Evolutionary conservation across 92 coral and sea anemone species (phyloP), one percentile per base, ranked within the genome.

Genomic region (Diadumene lineata): DNA sequence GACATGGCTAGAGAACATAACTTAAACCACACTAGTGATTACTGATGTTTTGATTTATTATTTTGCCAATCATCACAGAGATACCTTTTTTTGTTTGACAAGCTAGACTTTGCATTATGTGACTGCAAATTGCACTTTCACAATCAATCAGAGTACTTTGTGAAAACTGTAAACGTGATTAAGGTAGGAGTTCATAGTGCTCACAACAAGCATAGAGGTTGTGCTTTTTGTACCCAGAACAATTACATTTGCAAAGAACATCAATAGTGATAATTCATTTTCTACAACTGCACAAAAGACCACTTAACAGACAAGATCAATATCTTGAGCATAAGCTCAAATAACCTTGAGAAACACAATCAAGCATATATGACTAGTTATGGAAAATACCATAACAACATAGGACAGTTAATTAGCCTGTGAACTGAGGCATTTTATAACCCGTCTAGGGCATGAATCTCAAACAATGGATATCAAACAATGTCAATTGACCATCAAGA

Each of bases 1-100:
- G 66, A 32, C 77, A 72, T 17, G 34, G 24, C 64, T 34, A 56
- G 10, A 56, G 77, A 72, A 72, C 48, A 70, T 53, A 50, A 70
- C 64, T n/a, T n/a, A n/a, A n/a, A n/a, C n/a, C n/a, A n/a, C n/a
- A n/a, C n/a, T n/a, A n/a, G n/a, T n/a, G n/a, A n/a, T n/a, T n/a
- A n/a, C n/a, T n/a, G 53, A 53, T 29, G 22, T 50, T 29, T 50
- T 56, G 65, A 72, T 72, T 31, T 51, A 72, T 72, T 56, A 32
- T 57, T 24, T 70, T 48, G 64, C 50, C 4, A 53, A 22, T 2
- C 25, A 60, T 18, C 29, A 23, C 1, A 23, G 58, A 9, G 24
- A 16, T 53, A n/a, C n/a, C n/a, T n/a, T n/a, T n/a, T n/a, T n/a
- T n/a, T n/a, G n/a, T n/a, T n/a, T n/a, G n/a, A n/a, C n/a, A n/a